Conservation (phyloP, 2,888 invertebrate species). For the Synergus laeviventris region DNA sequence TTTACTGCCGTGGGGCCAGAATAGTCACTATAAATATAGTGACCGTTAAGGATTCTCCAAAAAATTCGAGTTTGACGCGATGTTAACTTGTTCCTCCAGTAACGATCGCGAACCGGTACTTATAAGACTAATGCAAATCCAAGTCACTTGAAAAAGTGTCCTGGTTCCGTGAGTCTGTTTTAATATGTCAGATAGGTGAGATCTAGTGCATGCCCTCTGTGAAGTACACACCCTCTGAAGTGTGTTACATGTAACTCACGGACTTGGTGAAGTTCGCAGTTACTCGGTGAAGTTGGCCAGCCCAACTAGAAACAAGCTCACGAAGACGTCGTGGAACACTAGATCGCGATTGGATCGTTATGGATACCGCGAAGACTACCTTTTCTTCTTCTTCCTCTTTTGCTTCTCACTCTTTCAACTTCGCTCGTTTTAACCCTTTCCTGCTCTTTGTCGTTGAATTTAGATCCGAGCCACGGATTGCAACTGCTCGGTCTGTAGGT, state of each 20-base stretch:
- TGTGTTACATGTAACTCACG: constrained; percentile 34
- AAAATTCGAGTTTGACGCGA: constrained; percentile 50
- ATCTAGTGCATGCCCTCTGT: not conserved
- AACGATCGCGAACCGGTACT: constrained; percentile 50
- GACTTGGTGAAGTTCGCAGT: not conserved
- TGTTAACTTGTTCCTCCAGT: constrained; percentile 51
- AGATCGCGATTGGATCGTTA: constrained; percentile 52
- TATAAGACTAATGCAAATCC: constrained; percentile 5
- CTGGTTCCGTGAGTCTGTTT: constrained; percentile 20
- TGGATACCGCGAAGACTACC: constrained; percentile 50
- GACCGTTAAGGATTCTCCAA: constrained; percentile 52
- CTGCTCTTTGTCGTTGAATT: constrained; percentile 50
- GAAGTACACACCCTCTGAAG: constrained; percentile 21
- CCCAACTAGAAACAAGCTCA: constrained; percentile 34
- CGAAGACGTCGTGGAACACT: constrained; percentile 35
- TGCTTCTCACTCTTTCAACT: constrained; percentile 43
- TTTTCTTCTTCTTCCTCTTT: constrained; percentile 46
- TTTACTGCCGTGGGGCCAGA: constrained; percentile 48
- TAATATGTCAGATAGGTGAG: constrained; percentile 24
- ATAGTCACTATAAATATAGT: constrained; percentile 24
- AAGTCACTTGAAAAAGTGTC: constrained; percentile 1
- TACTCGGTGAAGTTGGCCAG: constrained; percentile 24
- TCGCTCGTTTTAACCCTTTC: constrained; percentile 37
- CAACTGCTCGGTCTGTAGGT: constrained; percentile 47
- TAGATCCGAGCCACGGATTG: constrained; percentile 61